phyloP scores from a whole-genome alignment of 1,140 invertebrate genomes.

The Cyclina sinensis region DNA sequence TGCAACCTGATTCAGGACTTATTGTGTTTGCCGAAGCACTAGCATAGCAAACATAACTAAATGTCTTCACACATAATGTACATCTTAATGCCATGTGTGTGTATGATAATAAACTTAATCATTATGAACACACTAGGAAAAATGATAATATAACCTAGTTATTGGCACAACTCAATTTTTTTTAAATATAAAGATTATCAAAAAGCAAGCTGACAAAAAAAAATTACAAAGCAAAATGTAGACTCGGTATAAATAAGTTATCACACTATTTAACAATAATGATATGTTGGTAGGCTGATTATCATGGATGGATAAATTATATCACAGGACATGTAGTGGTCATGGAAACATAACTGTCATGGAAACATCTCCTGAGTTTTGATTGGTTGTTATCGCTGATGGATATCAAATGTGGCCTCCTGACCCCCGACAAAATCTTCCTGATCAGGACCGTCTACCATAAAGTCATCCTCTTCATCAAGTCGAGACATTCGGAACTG shows the following conservation, averaged over 20 bases:
- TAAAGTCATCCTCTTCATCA: constrained; percentile 74
- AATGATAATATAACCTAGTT: no score
- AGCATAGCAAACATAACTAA: no score
- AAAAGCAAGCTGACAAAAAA: no score
- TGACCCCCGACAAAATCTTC: constrained; percentile 76
- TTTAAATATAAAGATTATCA: no score
- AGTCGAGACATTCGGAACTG: constrained; percentile 77
- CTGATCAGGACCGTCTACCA: constrained; percentile 53
- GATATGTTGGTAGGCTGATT: neutral
- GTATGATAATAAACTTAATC: no score
- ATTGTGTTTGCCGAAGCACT: no score
- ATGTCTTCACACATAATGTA: no score
- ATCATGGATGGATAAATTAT: neutral
- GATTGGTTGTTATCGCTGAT: neutral
- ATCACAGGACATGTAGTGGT: neutral
- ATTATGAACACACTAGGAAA: no score
- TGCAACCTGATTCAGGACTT: no score
- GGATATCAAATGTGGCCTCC: constrained; percentile 69
- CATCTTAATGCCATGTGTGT: no score
- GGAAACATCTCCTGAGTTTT: constrained; percentile 1
- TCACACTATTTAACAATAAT: neutral
- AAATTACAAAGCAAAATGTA: neutral
- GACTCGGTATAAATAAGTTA: neutral
- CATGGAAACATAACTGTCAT: constrained; percentile 18
- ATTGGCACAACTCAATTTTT: no score